These are phyloP conservation scores for Cancer borealis DNA, from an alignment of 2,888 invertebrate genomes.

Conservation along the genomic window DNA sequence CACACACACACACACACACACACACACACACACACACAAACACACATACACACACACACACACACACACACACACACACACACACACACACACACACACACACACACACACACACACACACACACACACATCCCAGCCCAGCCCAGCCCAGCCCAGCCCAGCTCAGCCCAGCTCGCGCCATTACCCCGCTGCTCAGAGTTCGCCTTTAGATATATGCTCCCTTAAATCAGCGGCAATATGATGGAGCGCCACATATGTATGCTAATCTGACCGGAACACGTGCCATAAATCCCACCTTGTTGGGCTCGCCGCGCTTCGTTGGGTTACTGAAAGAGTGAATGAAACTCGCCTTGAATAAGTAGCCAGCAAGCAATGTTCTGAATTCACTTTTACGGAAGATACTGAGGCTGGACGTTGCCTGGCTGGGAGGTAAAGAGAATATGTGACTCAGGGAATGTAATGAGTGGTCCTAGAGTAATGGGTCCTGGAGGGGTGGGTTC, in stretches of 20 bases:
- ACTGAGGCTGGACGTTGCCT: background rate
- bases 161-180: background rate
- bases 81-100: constrained; percentile 41
- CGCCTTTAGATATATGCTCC: constrained; percentile 51
- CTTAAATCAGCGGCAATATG: constrained; percentile 56
- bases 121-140: background rate
- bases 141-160: too few species aligned
- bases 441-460: too few species aligned
- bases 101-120: constrained; percentile 50
- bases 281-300: constrained; percentile 46
- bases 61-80: constrained; percentile 20
- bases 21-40: constrained; percentile 44
- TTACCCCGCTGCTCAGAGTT: constrained; percentile 46
- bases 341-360: constrained; percentile 44
- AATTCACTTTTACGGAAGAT: background rate
- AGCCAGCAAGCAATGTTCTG: background rate
- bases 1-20: constrained; percentile 47
- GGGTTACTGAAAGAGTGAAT: constrained; percentile 48
- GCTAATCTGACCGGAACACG: constrained; percentile 60
- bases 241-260: constrained; percentile 59
- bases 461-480: too few species aligned
- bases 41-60: constrained; percentile 39
- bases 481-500: too few species aligned
- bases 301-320: constrained; percentile 38
- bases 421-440: background rate